phyloP scores from a whole-genome alignment of 2,797 vertebrate species.

The Taenioides sp. region DNA sequence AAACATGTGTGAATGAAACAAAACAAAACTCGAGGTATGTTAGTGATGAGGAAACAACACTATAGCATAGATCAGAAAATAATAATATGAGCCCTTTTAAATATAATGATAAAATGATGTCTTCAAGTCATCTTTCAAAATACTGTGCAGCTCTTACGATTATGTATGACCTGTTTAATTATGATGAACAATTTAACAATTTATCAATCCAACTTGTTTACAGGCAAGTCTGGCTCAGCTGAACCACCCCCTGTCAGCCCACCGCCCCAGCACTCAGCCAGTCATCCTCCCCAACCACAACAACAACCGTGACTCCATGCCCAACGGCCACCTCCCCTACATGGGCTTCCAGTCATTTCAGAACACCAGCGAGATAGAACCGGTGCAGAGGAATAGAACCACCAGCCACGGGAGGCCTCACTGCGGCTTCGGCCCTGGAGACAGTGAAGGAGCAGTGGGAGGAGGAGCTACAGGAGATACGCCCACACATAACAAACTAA shows the following conservation, averaged over 20 bases:
- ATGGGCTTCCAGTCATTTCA: conserved; percentile 75
- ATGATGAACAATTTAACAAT: neutral
- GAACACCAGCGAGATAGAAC: conserved; percentile 63
- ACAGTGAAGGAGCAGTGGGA: conserved; percentile 41
- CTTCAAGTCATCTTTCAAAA: no score
- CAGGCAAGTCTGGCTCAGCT: conserved; percentile 65
- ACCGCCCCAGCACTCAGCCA: conserved; percentile 38
- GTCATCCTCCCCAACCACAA: conserved; percentile 35
- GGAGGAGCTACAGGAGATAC: conserved; percentile 38
- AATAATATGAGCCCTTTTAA: no score
- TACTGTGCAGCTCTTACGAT: no score
- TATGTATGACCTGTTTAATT: no score
- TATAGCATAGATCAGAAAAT: no score
- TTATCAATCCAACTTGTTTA: neutral
- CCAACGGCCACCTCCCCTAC: conserved; percentile 78
- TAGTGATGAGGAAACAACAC: no score
- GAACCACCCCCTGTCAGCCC: conserved; percentile 50
- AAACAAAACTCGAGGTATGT: no score
- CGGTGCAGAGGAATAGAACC: conserved; percentile 54
- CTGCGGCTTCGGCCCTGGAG: conserved; percentile 39
- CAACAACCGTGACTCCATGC: conserved; percentile 56
- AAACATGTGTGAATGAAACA: no score
- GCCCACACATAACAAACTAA: conserved; percentile 56
- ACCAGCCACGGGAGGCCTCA: conserved; percentile 34
- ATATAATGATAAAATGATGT: no score